phyloP scores from a whole-genome alignment of 2,888 invertebrate species.

The Asteroscopus sphinx region DNA sequence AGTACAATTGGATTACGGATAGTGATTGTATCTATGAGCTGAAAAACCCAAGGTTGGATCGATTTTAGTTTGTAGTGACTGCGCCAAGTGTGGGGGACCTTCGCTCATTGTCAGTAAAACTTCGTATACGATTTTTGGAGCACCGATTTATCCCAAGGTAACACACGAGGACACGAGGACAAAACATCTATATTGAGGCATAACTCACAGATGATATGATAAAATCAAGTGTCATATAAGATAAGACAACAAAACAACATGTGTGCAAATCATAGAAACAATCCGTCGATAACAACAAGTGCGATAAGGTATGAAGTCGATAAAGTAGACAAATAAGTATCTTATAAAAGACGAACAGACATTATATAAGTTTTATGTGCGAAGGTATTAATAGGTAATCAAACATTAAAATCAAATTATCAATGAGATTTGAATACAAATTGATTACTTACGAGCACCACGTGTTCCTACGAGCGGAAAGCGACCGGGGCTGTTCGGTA shows the following conservation, averaged over 20 bases:
- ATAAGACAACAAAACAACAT: slow-evolving; percentile 57
- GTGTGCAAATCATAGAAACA: slow-evolving; percentile 61
- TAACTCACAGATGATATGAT: slow-evolving; percentile 15
- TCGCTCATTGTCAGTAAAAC: slow-evolving; percentile 42
- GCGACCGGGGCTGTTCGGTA: slow-evolving; percentile 72
- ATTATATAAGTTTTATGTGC: slow-evolving; percentile 15
- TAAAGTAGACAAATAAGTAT: slow-evolving; percentile 61
- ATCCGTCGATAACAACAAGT: slow-evolving; percentile 68
- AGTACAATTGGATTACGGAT: slow-evolving; percentile 54
- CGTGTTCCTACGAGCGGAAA: slow-evolving; percentile 85
- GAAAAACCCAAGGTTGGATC: slow-evolving; percentile 67
- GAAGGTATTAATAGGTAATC: slow-evolving; percentile 13
- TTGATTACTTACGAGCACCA: slow-evolving; percentile 87
- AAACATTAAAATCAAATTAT: slow-evolving; percentile 34
- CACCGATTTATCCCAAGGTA: slow-evolving; percentile 49
- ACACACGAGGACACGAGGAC: too few relatives aligned
- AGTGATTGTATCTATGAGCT: slow-evolving; percentile 59
- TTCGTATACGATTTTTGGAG: slow-evolving; percentile 35
- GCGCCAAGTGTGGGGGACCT: slow-evolving; percentile 45
- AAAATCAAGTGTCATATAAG: slow-evolving; percentile 52
- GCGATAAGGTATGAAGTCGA: slow-evolving; percentile 66
- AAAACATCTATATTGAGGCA: slow-evolving; percentile 23
- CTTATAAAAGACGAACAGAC: slow-evolving; percentile 20
- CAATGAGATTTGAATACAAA: slow-evolving; percentile 40
- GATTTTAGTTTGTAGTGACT: slow-evolving; percentile 56